phyloP scores from a whole-genome alignment of 2,113 vertebrate genomes.

The Diphyllodes magnificus region DNA sequence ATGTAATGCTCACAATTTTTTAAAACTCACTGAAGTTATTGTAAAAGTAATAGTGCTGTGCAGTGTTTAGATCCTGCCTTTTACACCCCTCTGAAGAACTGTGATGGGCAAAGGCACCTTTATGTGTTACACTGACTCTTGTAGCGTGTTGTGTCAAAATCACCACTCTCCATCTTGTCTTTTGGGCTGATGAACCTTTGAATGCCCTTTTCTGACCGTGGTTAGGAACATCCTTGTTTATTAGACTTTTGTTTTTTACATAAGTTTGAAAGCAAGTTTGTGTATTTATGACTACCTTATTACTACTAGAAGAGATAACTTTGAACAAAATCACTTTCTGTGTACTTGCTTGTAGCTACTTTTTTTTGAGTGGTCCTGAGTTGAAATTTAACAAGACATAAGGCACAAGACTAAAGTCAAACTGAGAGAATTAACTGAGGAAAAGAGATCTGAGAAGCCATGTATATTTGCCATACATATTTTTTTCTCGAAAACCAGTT shows the following conservation, averaged over 20 bases:
- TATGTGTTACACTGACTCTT: neutral
- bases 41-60: neutral
- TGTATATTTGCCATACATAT: neutral
- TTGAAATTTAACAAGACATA: neutral
- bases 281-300: neutral
- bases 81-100: neutral
- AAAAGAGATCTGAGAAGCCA: neutral
- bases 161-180: accelerated
- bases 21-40: neutral
- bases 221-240: neutral
- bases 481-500: neutral
- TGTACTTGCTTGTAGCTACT: neutral
- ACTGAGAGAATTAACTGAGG: neutral
- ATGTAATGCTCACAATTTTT: neutral
- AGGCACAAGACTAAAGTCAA: neutral
- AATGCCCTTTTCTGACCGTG: neutral
- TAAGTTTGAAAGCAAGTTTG: neutral
- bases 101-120: neutral
- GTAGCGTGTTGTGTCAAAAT: neutral
- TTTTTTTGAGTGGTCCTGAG: neutral
- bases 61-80: neutral
- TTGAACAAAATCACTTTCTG: neutral
- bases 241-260: neutral
- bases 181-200: neutral
- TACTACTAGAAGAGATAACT: neutral